phyloP scores from a whole-genome alignment of 2,888 invertebrate species.

The Amiota minor region DNA sequence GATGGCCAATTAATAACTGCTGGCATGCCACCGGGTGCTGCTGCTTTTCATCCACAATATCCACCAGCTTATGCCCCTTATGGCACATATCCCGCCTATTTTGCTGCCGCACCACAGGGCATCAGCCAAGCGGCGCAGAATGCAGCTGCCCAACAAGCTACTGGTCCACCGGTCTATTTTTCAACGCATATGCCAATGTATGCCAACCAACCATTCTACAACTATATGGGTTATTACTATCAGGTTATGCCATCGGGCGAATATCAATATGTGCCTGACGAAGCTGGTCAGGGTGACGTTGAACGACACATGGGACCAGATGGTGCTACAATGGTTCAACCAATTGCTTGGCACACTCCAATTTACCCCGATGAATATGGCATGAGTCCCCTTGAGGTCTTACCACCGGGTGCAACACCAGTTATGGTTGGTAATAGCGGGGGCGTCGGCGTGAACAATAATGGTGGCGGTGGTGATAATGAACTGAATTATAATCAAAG shows the following conservation, averaged over 20 bases:
- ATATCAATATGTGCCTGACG: slow-evolving; percentile 64
- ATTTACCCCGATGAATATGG: slow-evolving; percentile 70
- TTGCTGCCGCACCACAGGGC: slow-evolving; percentile 58
- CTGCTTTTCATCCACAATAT: slow-evolving; percentile 59
- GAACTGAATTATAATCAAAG: slow-evolving; percentile 70
- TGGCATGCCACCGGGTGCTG: slow-evolving; percentile 45
- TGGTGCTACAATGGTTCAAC: slow-evolving; percentile 47
- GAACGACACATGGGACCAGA: slow-evolving; percentile 53
- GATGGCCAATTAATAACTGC: slow-evolving; percentile 51
- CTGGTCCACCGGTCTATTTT: slow-evolving; percentile 65
- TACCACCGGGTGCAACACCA: slow-evolving; percentile 42
- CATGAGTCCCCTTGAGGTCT: slow-evolving; percentile 48
- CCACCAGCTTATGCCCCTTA: slow-evolving; percentile 57
- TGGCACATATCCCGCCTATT: slow-evolving; percentile 62
- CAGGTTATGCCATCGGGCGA: slow-evolving; percentile 65
- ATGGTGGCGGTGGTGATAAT: slow-evolving; percentile 54
- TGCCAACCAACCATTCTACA: slow-evolving; percentile 61
- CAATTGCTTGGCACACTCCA: slow-evolving; percentile 67
- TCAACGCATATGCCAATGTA: slow-evolving; percentile 66
- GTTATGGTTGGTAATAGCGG: slow-evolving; percentile 36
- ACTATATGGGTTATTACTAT: slow-evolving; percentile 64
- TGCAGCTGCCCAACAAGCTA: slow-evolving; percentile 67
- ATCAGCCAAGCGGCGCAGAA: slow-evolving; percentile 66
- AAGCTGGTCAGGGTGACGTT: slow-evolving; percentile 63
- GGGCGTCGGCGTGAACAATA: slow-evolving; percentile 22